A percentile compares a stretch with the other conserved stretches of the same genome.
Conservation (phyloP, 2,797 vertebrate genomes). For the Acipenser transmontanus region DNA sequence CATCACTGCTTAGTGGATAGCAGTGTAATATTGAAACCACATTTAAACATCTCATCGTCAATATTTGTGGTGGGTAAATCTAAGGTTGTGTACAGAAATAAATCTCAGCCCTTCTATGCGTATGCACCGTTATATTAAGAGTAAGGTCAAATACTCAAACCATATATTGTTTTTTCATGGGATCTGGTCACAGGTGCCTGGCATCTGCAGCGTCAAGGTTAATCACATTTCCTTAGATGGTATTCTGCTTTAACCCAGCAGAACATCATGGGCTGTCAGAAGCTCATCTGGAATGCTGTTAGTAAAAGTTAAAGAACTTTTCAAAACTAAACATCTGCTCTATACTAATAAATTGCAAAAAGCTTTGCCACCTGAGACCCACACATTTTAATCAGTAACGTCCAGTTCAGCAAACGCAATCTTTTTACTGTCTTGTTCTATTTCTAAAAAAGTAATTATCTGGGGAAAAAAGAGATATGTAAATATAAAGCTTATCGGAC, state of each 20-base stretch:
- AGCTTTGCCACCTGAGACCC: constrained; percentile 42
- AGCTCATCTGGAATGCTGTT: background rate
- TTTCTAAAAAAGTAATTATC: constrained; percentile 36
- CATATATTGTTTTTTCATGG: no score
- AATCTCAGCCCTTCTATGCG: no score
- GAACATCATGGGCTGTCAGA: constrained; percentile 21
- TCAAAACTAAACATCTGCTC: constrained; percentile 18
- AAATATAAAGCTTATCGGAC: constrained; percentile 21
- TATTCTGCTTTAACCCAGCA: constrained; percentile 19
- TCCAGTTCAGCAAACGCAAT: constrained; percentile 28
- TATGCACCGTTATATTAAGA: no score
- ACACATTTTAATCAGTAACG: constrained; percentile 36
- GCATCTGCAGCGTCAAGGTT: background rate
- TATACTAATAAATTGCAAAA: constrained; percentile 37
- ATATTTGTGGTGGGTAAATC: no score
- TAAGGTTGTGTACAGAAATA: no score
- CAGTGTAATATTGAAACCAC: no score
- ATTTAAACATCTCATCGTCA: no score
- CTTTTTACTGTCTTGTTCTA: constrained; percentile 27
- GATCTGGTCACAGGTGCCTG: no score
- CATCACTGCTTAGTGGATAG: no score
- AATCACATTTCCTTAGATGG: constrained; percentile 8
- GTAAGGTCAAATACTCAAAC: no score
- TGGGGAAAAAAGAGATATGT: constrained; percentile 14
- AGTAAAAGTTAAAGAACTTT: constrained; percentile 26